These are phyloP conservation scores for Philotrypesis tridentata DNA, from an alignment of 1,140 invertebrate species.

Conservation along the genomic window DNA sequence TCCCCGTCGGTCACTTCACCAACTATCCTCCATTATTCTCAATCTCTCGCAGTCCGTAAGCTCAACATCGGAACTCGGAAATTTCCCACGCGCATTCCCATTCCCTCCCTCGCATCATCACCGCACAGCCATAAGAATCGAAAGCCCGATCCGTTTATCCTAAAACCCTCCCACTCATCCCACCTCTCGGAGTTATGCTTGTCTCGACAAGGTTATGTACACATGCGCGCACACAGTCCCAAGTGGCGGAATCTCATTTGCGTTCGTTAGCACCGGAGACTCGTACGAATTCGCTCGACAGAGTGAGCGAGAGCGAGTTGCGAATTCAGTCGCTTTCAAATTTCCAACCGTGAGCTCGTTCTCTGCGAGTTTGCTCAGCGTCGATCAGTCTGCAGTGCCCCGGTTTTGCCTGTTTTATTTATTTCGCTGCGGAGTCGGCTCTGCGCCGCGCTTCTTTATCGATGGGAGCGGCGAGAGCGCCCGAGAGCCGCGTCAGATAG, in stretches of 20 bases:
- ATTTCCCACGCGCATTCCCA: background rate
- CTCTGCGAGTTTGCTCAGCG: conserved; percentile 18
- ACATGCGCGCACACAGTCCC: background rate
- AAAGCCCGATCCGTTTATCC: conserved; percentile 38
- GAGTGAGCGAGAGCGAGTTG: too few species aligned
- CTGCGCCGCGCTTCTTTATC: background rate
- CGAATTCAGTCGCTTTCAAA: conserved; percentile 26
- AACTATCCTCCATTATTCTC: too few species aligned
- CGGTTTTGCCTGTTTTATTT: background rate
- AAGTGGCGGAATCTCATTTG: conserved; percentile 47
- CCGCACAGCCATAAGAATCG: conserved; percentile 14
- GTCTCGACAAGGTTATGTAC: too few species aligned
- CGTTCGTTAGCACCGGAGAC: conserved; percentile 38
- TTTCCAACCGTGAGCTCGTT: background rate
- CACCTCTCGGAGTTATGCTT: too few species aligned
- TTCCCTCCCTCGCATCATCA: conserved; percentile 14
- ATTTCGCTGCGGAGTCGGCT: too few species aligned
- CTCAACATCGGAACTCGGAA: background rate
- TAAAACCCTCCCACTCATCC: conserved; percentile 6
- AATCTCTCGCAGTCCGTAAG: too few species aligned
- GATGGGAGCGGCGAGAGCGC: too few species aligned
- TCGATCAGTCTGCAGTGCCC: conserved; percentile 9
- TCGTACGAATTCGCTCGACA: background rate
- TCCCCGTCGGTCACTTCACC: too few species aligned
- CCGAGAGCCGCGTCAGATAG: too few species aligned